Conservation (phyloP, 2,888 invertebrate species). For the Xestia rhomboidea region DNA sequence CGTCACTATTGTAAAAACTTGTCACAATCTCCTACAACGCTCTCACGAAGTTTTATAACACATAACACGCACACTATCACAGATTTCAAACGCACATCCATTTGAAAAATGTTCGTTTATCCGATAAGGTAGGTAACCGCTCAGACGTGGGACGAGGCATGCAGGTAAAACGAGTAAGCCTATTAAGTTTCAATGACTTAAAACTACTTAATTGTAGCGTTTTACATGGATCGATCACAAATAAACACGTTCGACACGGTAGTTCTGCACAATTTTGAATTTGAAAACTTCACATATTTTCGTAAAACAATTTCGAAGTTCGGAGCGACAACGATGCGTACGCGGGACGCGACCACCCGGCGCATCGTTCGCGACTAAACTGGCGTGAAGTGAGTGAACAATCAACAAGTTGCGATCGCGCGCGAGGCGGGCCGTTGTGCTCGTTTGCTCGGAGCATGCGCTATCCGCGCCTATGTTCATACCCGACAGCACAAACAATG, state of each 20-base stretch:
- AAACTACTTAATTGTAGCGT: conserved; percentile 83
- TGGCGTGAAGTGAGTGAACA: conserved; percentile 88
- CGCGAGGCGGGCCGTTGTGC: conserved; percentile 81
- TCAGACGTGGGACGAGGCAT: conserved; percentile 88
- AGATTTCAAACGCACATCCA: conserved; percentile 88
- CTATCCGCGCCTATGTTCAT: conserved; percentile 85
- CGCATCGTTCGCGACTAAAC: conserved; percentile 88
- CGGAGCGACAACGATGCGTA: conserved; percentile 79
- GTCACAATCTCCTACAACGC: conserved; percentile 83
- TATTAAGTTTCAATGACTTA: conserved; percentile 88
- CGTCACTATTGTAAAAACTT: conserved; percentile 87
- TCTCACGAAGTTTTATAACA: conserved; percentile 85
- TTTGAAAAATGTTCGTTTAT: conserved; percentile 90
- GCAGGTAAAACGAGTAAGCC: conserved; percentile 89
- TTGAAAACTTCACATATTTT: conserved; percentile 89
- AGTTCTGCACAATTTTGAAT: conserved; percentile 81
- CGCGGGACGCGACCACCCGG: conserved; percentile 83
- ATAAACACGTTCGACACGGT: conserved; percentile 75
- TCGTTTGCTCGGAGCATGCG: conserved; percentile 84
- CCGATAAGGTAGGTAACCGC: conserved; percentile 88
- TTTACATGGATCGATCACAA: conserved; percentile 81
- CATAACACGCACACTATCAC: conserved; percentile 89
- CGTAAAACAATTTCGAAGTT: conserved; percentile 89
- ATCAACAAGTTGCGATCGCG: conserved; percentile 89
- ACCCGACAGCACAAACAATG: conserved; percentile 79